A percentile compares a stretch with the other conserved stretches of the same genome.
phyloP scores from a whole-genome alignment of 2,797 vertebrate species.

The Siniperca obscura region DNA sequence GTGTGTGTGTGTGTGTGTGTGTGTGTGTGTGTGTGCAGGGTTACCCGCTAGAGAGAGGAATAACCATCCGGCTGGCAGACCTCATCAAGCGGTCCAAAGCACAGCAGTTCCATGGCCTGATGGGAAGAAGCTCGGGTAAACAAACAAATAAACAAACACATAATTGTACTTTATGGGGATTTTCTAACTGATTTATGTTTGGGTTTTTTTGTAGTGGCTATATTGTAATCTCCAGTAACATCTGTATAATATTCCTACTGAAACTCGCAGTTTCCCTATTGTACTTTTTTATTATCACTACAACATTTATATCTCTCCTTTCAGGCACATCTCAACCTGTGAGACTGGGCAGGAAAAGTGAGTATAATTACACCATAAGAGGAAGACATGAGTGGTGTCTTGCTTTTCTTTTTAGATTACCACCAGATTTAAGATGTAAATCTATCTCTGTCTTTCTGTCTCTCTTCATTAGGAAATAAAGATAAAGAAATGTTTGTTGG shows the following conservation, averaged over 20 bases:
- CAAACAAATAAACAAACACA: neutral
- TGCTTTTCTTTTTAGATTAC: neutral
- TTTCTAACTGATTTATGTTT: neutral
- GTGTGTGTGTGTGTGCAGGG: slow-evolving; percentile 67
- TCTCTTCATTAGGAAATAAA: slow-evolving; percentile 71
- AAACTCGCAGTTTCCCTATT: neutral
- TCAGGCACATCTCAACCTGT: slow-evolving; percentile 68
- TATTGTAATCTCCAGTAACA: neutral
- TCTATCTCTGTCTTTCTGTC: neutral
- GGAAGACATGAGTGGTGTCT: neutral
- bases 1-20: neutral
- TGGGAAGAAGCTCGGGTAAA: slow-evolving; percentile 85
- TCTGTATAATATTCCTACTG: neutral
- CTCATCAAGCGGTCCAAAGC: slow-evolving; percentile 83
- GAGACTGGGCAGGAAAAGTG: slow-evolving; percentile 80
- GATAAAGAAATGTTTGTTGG: slow-evolving; percentile 78
- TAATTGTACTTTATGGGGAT: neutral
- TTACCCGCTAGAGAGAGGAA: slow-evolving; percentile 69
- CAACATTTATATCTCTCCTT: neutral
- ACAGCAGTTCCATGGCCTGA: slow-evolving; percentile 87
- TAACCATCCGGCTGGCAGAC: slow-evolving; percentile 76
- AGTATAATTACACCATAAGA: slow-evolving; percentile 40
- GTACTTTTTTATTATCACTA: neutral
- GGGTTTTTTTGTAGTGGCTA: neutral
- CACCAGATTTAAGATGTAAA: neutral